Evolutionary conservation across 1,140 invertebrate species (phyloP).

Genomic region (Drosophila nebulosa): DNA sequence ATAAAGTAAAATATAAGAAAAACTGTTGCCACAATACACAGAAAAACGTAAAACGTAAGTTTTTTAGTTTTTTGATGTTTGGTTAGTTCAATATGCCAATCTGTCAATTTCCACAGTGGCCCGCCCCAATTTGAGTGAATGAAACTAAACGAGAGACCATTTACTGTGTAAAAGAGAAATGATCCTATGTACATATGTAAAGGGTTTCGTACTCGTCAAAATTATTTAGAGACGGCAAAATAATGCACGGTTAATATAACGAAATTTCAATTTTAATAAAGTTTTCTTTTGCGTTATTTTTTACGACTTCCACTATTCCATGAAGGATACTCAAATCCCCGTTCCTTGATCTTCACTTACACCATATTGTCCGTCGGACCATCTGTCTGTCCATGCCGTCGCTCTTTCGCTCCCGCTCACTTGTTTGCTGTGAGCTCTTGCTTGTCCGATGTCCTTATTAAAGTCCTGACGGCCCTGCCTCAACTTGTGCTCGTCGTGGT

Average conservation of each 20-base stretch:
- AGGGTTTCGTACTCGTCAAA: no score
- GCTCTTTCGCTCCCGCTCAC: constrained; percentile 23
- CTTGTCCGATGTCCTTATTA: constrained; percentile 71
- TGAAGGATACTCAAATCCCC: neutral
- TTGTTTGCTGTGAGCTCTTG: constrained; percentile 28
- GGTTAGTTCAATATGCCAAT: constrained; percentile 29
- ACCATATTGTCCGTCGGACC: constrained; percentile 27
- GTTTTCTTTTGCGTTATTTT: neutral
- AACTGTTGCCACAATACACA: constrained; percentile 27
- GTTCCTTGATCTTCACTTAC: constrained; percentile 11
- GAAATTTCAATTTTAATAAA: neutral
- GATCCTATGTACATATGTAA: no score
- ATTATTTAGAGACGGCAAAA: neutral
- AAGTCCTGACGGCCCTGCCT: constrained; percentile 71
- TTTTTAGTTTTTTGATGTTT: constrained; percentile 58
- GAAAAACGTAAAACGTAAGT: constrained; percentile 65
- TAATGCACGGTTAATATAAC: neutral
- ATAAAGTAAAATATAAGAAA: constrained; percentile 43
- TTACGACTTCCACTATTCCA: neutral
- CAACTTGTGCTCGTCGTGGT: constrained; percentile 56
- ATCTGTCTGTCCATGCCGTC: constrained; percentile 35
- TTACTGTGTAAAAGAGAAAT: neutral
- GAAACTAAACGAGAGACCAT: constrained; percentile 2
- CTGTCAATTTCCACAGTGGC: constrained; percentile 61
- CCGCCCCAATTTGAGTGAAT: constrained; percentile 30